Base-by-base conservation (phyloP, 1,140 invertebrate genomes). In the Lerema accius region DNA sequence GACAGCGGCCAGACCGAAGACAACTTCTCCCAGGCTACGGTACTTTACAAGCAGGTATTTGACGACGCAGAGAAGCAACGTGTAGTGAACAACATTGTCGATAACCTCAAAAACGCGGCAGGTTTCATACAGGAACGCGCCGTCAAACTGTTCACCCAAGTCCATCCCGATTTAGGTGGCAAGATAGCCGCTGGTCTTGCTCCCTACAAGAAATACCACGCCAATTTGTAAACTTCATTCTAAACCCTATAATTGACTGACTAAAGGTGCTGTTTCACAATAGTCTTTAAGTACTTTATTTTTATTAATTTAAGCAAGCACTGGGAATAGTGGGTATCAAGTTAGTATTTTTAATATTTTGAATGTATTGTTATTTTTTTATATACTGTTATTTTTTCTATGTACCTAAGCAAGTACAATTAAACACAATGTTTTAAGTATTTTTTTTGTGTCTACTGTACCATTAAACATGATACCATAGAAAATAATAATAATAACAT, bases 101-200 rank as follows among this genome's bases (percentile, higher is more conserved):
- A 90, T 0, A 94, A 95, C 85, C 76, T 99, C 28, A 94, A 93
- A 62, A 91, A 94, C 73, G 96, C 97, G 26, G 94, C 96, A 42
- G 94, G 93, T 42, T 98, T 99, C 82, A 94, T 99, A 72, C 95
- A 97, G 87, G 95, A 97, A 63, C 93, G 96, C 42, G 95, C 95
- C 0, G 92, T 97, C n/a, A 94, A 94, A 75, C 95, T 96, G 71
- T 96, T 97, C 70, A 87, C 92, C 2, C 89, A 93, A 48, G 94
- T 96, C 0, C 93, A 96, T 71, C 79, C 92, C 11, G 93, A 95
- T 15, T 92, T 96, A 16, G 95, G 95, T 6, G 92, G 88, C 69
- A 92, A 93, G 80, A 81, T 97, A 3, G 92, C 92, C 3, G 93
- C 94, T 15, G 93, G 91, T 0, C 88, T 96, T 0, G 92, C 92